phyloP scores from a whole-genome alignment of 1,140 invertebrate genomes.

The Drosophila ogumai region DNA sequence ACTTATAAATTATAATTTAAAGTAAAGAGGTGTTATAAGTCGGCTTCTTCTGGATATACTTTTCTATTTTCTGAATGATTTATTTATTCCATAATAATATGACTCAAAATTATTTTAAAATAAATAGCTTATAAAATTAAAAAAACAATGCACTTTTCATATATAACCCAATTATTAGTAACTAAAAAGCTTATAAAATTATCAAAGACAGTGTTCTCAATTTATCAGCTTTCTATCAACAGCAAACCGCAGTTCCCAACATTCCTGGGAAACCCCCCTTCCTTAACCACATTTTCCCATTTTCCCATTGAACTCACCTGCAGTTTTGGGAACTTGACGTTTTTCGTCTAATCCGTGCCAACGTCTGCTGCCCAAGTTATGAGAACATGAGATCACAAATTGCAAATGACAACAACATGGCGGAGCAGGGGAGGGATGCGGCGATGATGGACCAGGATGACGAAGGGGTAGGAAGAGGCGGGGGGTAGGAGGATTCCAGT shows the following conservation, averaged over 20 bases:
- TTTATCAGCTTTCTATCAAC: not conserved
- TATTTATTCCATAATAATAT: not conserved
- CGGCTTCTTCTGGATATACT: too few relatives aligned
- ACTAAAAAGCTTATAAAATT: not conserved
- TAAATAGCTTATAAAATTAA: too few relatives aligned
- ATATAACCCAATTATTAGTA: too few relatives aligned
- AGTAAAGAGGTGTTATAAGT: not conserved
- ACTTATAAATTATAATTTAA: too few relatives aligned
- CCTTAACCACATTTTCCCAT: not conserved
- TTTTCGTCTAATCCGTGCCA: constrained; percentile 54
- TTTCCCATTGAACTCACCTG: constrained; percentile 28
- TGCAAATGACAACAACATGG: constrained; percentile 41
- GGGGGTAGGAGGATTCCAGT: constrained; percentile 18
- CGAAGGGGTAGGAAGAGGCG: not conserved
- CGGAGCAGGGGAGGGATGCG: not conserved
- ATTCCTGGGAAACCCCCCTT: not conserved
- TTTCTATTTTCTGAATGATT: not conserved
- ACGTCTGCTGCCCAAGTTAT: constrained; percentile 48
- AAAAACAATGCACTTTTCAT: too few relatives aligned
- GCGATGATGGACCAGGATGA: constrained; percentile 5
- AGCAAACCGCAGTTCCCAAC: not conserved
- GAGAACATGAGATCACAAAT: constrained; percentile 68
- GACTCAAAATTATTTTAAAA: too few relatives aligned
- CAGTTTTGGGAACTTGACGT: constrained; percentile 40
- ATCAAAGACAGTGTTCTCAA: not conserved